Evolutionary conservation across 1,140 invertebrate genomes (phyloP).

Genomic region (Bombus turneri): DNA sequence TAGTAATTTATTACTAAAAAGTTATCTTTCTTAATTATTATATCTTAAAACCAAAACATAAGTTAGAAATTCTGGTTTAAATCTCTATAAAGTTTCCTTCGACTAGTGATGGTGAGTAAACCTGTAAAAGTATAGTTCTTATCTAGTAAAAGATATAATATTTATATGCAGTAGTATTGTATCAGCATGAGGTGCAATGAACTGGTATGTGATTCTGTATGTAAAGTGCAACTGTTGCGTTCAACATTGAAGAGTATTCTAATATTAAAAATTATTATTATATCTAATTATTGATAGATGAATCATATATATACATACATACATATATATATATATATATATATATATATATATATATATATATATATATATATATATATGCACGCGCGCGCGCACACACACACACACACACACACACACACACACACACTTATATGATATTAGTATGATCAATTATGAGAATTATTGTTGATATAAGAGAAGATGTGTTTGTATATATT

Average conservation of each 20-base stretch:
- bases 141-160: conserved; percentile 63
- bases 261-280: conserved; percentile 77
- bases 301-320: conserved; percentile 43
- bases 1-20: conserved; percentile 4
- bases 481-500: conserved; percentile 78
- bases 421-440: conserved; percentile 64
- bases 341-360: too few relatives aligned
- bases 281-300: conserved; percentile 71
- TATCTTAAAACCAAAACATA: not conserved
- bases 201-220: conserved; percentile 81
- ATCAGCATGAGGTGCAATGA: conserved; percentile 70
- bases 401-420: too few relatives aligned
- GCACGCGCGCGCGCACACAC: too few relatives aligned
- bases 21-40: not conserved
- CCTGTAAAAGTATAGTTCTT: conserved; percentile 38
- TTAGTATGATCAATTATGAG: conserved; percentile 61
- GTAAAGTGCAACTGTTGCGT: conserved; percentile 79
- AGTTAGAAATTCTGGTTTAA: conserved; percentile 27
- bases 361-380: too few relatives aligned
- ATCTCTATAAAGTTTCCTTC: conserved; percentile 30
- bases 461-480: conserved; percentile 72
- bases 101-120: conserved; percentile 31
- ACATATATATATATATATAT: conserved; percentile 64
- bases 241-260: conserved; percentile 78
- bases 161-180: conserved; percentile 69